Percentiles rank a stretch among this genome's conserved stretches.
Conservation (phyloP, 2,888 invertebrate species). For the Galeruca laticollis region DNA sequence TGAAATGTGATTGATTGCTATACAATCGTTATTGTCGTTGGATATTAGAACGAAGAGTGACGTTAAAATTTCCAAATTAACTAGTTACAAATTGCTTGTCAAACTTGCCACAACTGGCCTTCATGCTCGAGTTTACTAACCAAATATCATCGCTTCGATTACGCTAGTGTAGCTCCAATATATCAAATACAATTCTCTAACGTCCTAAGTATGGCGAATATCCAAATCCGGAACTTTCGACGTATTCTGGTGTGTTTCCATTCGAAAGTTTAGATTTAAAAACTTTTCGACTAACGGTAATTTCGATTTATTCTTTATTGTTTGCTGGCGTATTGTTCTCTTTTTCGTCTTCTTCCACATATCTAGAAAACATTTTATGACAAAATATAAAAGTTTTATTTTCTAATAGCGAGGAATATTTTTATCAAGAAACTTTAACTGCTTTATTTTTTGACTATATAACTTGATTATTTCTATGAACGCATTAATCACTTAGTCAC, state of each 20-base stretch:
- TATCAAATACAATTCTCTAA: neutral
- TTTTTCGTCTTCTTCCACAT: neutral
- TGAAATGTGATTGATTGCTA: neutral
- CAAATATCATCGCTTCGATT: neutral
- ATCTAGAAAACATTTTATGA: neutral
- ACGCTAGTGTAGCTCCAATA: neutral
- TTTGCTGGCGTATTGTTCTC: neutral
- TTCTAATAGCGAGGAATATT: neutral
- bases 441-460: neutral
- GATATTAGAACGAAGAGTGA: neutral
- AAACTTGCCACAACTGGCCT: neutral
- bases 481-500: too few species aligned
- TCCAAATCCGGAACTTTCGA: neutral
- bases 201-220: conserved; percentile 1
- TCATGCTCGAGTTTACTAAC: neutral
- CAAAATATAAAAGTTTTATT: neutral
- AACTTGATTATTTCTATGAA: too few species aligned
- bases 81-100: neutral
- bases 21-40: neutral
- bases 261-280: conserved; percentile 8
- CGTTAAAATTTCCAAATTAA: neutral
- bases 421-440: neutral
- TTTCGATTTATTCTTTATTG: conserved; percentile 3
- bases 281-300: conserved; percentile 1
- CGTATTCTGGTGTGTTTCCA: neutral